Conservation (phyloP, 2,797 vertebrate genomes). For the Melanotaenia maccullochi region DNA sequence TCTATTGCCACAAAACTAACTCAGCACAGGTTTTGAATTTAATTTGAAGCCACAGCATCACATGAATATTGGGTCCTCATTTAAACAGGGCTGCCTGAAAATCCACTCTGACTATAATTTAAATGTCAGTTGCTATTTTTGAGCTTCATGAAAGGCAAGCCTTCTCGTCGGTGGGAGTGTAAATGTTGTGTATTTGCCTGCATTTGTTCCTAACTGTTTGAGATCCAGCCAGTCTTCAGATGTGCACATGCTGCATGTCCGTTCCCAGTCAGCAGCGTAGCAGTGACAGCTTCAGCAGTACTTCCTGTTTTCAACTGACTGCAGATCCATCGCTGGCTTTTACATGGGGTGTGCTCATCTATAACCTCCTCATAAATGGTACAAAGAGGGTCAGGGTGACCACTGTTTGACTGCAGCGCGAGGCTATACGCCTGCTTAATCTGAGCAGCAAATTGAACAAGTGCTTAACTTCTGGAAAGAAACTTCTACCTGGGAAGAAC, state of each 20-base stretch:
- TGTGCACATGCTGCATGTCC: slow-evolving; percentile 64
- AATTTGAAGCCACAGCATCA: slow-evolving; percentile 44
- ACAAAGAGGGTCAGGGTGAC: slow-evolving; percentile 64
- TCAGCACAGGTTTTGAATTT: slow-evolving; percentile 37
- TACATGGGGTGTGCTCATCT: slow-evolving; percentile 69
- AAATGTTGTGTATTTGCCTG: slow-evolving; percentile 39
- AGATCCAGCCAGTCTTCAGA: slow-evolving; percentile 55
- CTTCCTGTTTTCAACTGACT: slow-evolving; percentile 74
- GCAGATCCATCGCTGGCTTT: slow-evolving; percentile 67
- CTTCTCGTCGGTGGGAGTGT: slow-evolving; percentile 32
- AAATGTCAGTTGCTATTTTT: slow-evolving; percentile 32
- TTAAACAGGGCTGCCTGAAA: slow-evolving; percentile 36
- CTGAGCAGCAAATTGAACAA: slow-evolving; percentile 54
- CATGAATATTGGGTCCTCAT: slow-evolving; percentile 49
- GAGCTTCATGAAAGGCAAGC: slow-evolving; percentile 50
- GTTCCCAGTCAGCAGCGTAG: slow-evolving; percentile 58
- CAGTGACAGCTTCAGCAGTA: slow-evolving; percentile 64
- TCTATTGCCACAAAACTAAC: slow-evolving; percentile 32
- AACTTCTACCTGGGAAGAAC: slow-evolving; percentile 64
- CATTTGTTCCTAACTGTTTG: slow-evolving; percentile 48
- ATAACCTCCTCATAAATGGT: slow-evolving; percentile 56
- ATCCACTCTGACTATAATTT: slow-evolving; percentile 28
- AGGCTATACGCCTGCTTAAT: slow-evolving; percentile 55
- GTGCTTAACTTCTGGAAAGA: slow-evolving; percentile 43
- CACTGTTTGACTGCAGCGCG: slow-evolving; percentile 54